Percentiles rank a stretch among this genome's conserved stretches.
Evolutionary conservation across 2,888 invertebrate species (phyloP).

Genomic region (Dione vanillae): DNA sequence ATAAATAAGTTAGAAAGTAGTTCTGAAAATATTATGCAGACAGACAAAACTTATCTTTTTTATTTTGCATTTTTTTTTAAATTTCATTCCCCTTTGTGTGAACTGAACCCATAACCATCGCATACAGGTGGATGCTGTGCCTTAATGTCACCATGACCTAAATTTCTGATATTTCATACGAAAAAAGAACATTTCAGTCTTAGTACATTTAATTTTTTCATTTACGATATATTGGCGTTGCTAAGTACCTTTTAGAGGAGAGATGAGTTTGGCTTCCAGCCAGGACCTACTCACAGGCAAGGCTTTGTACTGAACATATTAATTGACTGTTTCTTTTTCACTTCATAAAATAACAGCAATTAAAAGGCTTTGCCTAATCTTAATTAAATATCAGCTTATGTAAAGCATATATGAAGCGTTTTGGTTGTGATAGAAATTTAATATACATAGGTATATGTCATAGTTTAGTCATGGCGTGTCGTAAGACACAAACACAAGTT

Average conservation of each 20-base stretch:
- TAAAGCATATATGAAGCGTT: neutral
- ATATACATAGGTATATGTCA: too few relatives aligned
- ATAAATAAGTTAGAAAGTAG: too few relatives aligned
- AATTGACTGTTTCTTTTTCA: conserved; percentile 48
- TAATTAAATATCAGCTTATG: conserved; percentile 9
- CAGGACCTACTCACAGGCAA: conserved; percentile 43
- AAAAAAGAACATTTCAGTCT: conserved; percentile 12
- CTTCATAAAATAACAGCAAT: conserved; percentile 24
- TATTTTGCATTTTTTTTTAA: too few relatives aligned
- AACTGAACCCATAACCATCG: too few relatives aligned
- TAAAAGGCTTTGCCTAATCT: conserved; percentile 12
- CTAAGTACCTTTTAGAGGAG: conserved; percentile 52
- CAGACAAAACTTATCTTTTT: too few relatives aligned
- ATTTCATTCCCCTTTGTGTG: too few relatives aligned
- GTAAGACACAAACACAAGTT: too few relatives aligned
- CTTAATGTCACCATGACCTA: too few relatives aligned
- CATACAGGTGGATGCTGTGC: neutral
- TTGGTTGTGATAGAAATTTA: too few relatives aligned
- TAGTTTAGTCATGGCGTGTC: too few relatives aligned
- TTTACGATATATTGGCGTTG: conserved; percentile 51
- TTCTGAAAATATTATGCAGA: too few relatives aligned
- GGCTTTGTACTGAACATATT: conserved; percentile 44
- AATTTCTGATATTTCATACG: too few relatives aligned
- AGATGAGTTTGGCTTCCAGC: conserved; percentile 52
- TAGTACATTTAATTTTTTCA: conserved; percentile 41